Evolutionary conservation across 2,888 invertebrate species (phyloP).

Genomic region (Apamea sordens): DNA sequence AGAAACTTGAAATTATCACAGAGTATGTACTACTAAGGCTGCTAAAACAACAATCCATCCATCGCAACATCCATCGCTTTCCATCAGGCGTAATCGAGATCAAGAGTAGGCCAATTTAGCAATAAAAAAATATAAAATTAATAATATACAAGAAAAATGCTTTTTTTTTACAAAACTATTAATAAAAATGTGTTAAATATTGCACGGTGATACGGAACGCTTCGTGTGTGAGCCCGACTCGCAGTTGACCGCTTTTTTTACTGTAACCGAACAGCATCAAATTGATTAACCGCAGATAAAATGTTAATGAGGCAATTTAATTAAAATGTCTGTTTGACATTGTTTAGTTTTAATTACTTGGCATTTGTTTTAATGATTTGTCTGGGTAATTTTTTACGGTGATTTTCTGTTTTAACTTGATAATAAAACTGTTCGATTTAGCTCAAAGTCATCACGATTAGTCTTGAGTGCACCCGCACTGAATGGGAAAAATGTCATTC

Average conservation of each 20-base stretch:
- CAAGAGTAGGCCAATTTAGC: too few species aligned
- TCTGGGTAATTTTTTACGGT: constrained; percentile 14
- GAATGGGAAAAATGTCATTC: not conserved
- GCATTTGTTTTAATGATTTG: constrained; percentile 22
- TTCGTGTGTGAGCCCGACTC: not conserved
- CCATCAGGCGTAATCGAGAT: too few species aligned
- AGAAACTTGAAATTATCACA: not conserved
- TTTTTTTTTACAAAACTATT: not conserved
- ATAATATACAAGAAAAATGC: not conserved
- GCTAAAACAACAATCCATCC: not conserved
- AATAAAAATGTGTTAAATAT: not conserved
- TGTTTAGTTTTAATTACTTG: constrained; percentile 50
- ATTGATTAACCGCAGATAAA: constrained; percentile 45
- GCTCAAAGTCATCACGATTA: not conserved
- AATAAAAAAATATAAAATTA: not conserved
- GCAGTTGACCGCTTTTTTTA: constrained; percentile 5
- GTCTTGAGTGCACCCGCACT: not conserved
- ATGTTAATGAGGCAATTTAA: constrained; percentile 32
- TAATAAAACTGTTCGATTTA: constrained; percentile 14
- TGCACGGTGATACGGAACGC: not conserved
- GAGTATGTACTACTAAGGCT: not conserved
- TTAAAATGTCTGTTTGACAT: constrained; percentile 48
- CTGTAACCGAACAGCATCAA: constrained; percentile 23
- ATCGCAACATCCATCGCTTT: too few species aligned
- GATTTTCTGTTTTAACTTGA: constrained; percentile 17